Evolutionary conservation across 2,113 vertebrate genomes (phyloP).

Genomic region (Delphinapterus leucas): DNA sequence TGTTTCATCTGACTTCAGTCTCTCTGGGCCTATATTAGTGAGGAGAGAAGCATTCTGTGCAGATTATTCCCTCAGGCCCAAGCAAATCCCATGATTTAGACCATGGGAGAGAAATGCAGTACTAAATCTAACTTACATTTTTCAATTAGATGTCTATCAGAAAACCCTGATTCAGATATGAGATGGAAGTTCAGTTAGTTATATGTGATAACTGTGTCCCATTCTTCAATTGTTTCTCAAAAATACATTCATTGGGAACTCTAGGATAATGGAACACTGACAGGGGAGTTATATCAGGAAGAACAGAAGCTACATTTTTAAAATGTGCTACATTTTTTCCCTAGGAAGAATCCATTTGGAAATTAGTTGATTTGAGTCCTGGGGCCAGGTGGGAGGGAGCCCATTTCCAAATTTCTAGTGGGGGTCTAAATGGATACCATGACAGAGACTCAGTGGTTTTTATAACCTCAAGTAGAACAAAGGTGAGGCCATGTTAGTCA

Average conservation of each 20-base stretch:
- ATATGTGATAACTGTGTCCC: not conserved
- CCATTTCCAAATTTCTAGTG: not conserved
- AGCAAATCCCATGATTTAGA: not conserved
- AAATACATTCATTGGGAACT: not conserved
- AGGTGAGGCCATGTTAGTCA: not conserved
- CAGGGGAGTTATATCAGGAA: not conserved
- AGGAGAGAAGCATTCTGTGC: no score
- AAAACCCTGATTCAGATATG: not conserved
- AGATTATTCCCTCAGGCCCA: not conserved
- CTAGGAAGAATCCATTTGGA: not conserved
- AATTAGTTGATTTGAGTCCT: not conserved
- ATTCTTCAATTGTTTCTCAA: not conserved
- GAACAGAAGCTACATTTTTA: not conserved
- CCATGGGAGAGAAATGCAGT: not conserved
- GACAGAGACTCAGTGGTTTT: not conserved
- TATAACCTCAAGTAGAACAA: not conserved
- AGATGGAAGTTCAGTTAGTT: not conserved
- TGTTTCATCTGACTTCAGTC: no score
- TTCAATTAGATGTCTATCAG: not conserved
- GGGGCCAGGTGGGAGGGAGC: not conserved
- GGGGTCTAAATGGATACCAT: not conserved
- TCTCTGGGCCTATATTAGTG: no score
- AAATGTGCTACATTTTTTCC: not conserved
- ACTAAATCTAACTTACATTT: not conserved
- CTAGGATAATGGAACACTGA: not conserved